Base-by-base conservation (phyloP, 1,140 invertebrate species). In the Oryzaephilus surinamensis region DNA sequence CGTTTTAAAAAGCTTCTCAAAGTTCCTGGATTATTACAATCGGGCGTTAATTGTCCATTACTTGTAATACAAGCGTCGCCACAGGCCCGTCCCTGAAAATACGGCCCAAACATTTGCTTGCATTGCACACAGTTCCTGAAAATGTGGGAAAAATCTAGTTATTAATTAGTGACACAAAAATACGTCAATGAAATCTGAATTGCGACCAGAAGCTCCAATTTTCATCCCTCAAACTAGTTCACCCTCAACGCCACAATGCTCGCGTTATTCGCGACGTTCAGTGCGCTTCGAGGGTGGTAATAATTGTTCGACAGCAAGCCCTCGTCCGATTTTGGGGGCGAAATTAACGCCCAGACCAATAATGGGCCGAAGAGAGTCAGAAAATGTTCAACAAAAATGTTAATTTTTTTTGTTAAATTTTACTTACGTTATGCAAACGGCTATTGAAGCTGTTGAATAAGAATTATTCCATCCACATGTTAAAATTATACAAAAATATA, bases 81-180 rank as follows among this genome's bases (percentile, higher is more conserved):
- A 33, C 55, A 58, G 6, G 36, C 45, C 44, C 44, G 45, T 23
- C 55, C 55, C 48, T 55, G 47, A 28, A 58, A 58, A 29, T 54
- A 55, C 3, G 43, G 43, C n/a, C 55, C 55, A 42, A 51, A 55
- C 55, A 58, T 58, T 29, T 55, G 45, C 35, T 58, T 58, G 29
- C 55, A 58, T 28, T 58, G 53, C 6, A 58, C 52, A 24, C 55
- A 55, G 33, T 58, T 58, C 26, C 55, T 55, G 41, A 30, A 55
- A 55, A n/a, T 15, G 28, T 17, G 12, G 10, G 12, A 38, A 29
- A 38, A 7, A 21, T 19, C 13, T 10, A 37, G 27, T 17, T 4
- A 16, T 32, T 6, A 21, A 13, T 14, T 20, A 33, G 6, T 5
- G 5, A 11, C n/a, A 15, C 32, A 20, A n/a, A 33, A 33, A 33